Conservation (phyloP, 2,113 vertebrate species). For the Halichoerus grypus region DNA sequence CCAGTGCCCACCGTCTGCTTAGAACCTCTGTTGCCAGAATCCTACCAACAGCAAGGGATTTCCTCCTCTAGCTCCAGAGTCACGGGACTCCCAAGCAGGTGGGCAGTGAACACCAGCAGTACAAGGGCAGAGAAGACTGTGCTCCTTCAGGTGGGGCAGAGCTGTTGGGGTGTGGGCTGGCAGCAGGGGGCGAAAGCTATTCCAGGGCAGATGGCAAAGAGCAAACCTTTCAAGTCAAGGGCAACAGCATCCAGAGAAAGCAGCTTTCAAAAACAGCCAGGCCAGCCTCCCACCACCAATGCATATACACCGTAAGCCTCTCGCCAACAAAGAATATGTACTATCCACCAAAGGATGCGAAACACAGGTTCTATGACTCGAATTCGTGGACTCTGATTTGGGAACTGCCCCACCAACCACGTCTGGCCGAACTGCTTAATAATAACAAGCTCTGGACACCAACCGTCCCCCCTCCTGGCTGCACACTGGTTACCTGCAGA, state of each 20-base stretch:
- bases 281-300: neutral
- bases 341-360: neutral
- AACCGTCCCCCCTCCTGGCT: neutral
- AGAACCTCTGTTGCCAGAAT: neutral
- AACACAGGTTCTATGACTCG: neutral
- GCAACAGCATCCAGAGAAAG: neutral
- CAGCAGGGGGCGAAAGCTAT: neutral
- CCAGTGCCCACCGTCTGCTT: neutral
- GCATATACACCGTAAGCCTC: neutral
- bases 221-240: neutral
- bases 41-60: neutral
- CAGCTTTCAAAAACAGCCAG: neutral
- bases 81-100: fast-evolving
- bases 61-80: neutral
- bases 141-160: neutral
- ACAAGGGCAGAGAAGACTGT: neutral
- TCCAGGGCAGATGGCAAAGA: neutral
- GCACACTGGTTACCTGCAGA: neutral
- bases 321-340: neutral
- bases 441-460: neutral
- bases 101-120: neutral
- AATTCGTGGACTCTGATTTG: neutral
- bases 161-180: neutral
- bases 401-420: neutral
- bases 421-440: neutral